Base-by-base conservation (phyloP, 2,888 invertebrate genomes). In the Pandemis cinnamomeana region DNA sequence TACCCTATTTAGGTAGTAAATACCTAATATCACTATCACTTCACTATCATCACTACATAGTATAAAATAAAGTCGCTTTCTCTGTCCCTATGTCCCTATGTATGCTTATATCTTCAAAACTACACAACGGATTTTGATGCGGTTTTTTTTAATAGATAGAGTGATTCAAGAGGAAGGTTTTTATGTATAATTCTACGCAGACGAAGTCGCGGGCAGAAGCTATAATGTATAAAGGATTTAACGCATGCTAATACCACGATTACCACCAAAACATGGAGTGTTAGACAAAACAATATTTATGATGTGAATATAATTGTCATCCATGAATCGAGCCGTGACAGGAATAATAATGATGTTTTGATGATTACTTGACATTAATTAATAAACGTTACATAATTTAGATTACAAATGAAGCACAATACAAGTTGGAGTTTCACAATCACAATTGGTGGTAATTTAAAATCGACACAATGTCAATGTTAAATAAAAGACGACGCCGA, bases 301-400 rank as follows among this genome's bases (percentile, higher is more conserved):
- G 68, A 69, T 58, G 63, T 58, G 13, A 2, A 46, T 48, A 7
- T 58, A 55, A 20, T 46, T 48, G 68, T 48, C 20, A 48, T 67
- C 48, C 62, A 58, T 48, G 48, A 70, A 6, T 63, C 13, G 46
- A 58, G n/a, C 42, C 58, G 10, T 69, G 72, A 60, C 48, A 63
- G 58, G 68, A 69, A 72, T 72, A 69, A 48, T 69, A 20, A 68
- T 72, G 41, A 63, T 72, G 72, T 58, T 58, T 55, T 51, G 63
- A 58, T 13, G 41, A 68, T 67, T 55, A 63, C 36, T 68, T 15
- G 44, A 62, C 62, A 27, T 71, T 67, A 67, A 72, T 72, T 67
- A 67, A 61, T 55, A 46, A 63, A 58, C n/a, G 68, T 58, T 58
- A 55, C n/a, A 58, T 64, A 67, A 71, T 53, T 13, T 15, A 20